Evolutionary conservation across 2,888 invertebrate genomes (phyloP).

Genomic region (Caradrina kadenii): DNA sequence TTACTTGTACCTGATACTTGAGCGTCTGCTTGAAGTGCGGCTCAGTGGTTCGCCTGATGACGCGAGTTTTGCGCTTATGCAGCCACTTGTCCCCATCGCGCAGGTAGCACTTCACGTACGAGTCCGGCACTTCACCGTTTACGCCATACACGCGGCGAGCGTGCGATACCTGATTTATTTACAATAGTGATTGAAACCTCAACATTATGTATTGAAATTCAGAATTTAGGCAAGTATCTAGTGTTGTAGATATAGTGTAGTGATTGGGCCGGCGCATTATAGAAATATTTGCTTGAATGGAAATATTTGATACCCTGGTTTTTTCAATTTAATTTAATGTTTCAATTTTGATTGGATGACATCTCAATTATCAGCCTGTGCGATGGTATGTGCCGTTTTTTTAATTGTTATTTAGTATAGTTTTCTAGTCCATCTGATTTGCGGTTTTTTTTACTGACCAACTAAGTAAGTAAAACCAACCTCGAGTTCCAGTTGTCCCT

Average conservation of each 20-base stretch:
- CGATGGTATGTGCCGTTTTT: too few relatives aligned
- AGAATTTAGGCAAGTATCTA: background rate
- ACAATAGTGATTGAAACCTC: background rate
- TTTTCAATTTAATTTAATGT: too few relatives aligned
- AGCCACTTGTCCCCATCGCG: conserved; percentile 97
- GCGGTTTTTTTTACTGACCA: too few relatives aligned
- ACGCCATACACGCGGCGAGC: conserved; percentile 89
- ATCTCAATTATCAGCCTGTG: too few relatives aligned
- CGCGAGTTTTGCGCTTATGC: conserved; percentile 97
- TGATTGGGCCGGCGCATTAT: background rate
- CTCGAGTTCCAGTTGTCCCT: conserved; percentile 97
- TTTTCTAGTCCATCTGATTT: too few relatives aligned
- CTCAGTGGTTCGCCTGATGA: conserved; percentile 94
- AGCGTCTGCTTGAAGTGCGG: conserved; percentile 97
- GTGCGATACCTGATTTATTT: conserved; percentile 80
- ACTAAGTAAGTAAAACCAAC: conserved; percentile 71
- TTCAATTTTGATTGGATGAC: too few relatives aligned
- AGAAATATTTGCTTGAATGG: background rate
- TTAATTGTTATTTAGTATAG: too few relatives aligned
- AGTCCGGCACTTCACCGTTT: conserved; percentile 94
- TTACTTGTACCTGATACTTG: conserved; percentile 92
- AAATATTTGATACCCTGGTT: too few relatives aligned
- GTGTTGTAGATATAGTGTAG: background rate
- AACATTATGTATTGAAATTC: background rate
- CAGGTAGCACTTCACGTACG: conserved; percentile 98